A percentile compares a stretch with the other conserved stretches of the same genome.
phyloP scores from a whole-genome alignment of 2,797 vertebrate species.

The Darevskia mixta region DNA sequence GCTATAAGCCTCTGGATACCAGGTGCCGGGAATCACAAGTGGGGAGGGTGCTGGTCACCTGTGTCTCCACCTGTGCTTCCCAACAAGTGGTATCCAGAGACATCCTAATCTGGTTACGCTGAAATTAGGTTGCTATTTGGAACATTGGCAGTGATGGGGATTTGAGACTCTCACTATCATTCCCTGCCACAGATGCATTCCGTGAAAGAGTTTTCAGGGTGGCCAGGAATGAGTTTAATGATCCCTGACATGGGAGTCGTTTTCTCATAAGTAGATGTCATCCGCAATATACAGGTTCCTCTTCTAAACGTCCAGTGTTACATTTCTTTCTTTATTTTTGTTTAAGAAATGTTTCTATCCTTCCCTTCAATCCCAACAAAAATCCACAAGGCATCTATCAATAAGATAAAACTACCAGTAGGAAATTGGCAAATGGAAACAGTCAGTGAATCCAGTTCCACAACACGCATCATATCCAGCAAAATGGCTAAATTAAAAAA shows the following conservation, averaged over 20 bases:
- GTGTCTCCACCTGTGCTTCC: too few species aligned
- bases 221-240: conserved; percentile 69
- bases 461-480: too few species aligned
- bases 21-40: too few species aligned
- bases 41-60: too few species aligned
- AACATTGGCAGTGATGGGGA: conserved; percentile 62
- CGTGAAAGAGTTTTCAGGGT: conserved; percentile 58
- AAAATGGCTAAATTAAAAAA: too few species aligned
- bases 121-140: conserved; percentile 30
- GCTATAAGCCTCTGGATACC: too few species aligned
- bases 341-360: neutral
- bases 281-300: conserved; percentile 57
- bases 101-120: neutral
- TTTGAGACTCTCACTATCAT: conserved; percentile 65
- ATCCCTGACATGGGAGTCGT: conserved; percentile 68
- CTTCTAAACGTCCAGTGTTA: neutral
- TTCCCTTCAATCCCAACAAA: neutral
- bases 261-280: conserved; percentile 66
- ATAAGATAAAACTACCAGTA: neutral
- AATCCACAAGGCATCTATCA: too few species aligned
- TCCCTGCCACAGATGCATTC: conserved; percentile 62
- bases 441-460: neutral
- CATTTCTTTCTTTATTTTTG: neutral
- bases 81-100: too few species aligned
- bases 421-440: neutral